These are phyloP conservation scores for Ricordea florida DNA, from an alignment of 92 coral and sea anemone species.

Conservation along the genomic window DNA sequence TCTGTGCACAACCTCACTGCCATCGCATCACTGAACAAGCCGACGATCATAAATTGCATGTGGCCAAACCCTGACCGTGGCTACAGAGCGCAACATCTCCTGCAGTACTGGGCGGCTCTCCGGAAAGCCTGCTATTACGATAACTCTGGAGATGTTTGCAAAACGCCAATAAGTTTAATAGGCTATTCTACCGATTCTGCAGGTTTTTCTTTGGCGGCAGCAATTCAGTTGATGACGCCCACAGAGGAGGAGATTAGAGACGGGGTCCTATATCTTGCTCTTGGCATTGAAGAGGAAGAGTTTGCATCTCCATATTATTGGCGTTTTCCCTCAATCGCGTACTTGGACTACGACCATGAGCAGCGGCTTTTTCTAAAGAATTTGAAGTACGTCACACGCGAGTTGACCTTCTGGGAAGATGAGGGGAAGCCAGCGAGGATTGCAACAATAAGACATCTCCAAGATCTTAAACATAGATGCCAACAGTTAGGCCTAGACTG, in stretches of 20 bases:
- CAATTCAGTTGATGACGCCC: constrained; percentile 41
- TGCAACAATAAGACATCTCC: constrained; percentile 36
- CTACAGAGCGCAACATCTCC: too few species aligned
- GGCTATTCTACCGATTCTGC: constrained; percentile 54
- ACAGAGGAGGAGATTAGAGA: constrained; percentile 15
- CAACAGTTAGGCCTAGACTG: constrained; percentile 23
- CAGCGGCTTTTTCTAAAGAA: constrained; percentile 50
- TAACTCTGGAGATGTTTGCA: not conserved
- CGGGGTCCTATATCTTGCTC: constrained; percentile 33
- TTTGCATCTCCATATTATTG: constrained; percentile 54
- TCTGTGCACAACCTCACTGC: too few species aligned
- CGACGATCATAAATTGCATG: too few species aligned
- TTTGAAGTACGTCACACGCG: constrained; percentile 39
- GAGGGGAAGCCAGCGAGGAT: not conserved
- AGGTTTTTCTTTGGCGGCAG: constrained; percentile 47
- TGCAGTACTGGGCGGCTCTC: constrained; percentile 13
- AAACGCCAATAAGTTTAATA: constrained; percentile 19
- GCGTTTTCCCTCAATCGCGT: constrained; percentile 45
- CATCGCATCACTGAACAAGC: too few species aligned
- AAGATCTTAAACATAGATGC: constrained; percentile 45
- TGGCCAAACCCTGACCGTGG: too few species aligned
- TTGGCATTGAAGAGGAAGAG: constrained; percentile 36
- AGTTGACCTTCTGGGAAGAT: constrained; percentile 40
- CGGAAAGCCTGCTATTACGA: not conserved
- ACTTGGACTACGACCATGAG: constrained; percentile 57